Base-by-base conservation (phyloP, 1,140 invertebrate genomes). In the Conus ventricosus region DNA sequence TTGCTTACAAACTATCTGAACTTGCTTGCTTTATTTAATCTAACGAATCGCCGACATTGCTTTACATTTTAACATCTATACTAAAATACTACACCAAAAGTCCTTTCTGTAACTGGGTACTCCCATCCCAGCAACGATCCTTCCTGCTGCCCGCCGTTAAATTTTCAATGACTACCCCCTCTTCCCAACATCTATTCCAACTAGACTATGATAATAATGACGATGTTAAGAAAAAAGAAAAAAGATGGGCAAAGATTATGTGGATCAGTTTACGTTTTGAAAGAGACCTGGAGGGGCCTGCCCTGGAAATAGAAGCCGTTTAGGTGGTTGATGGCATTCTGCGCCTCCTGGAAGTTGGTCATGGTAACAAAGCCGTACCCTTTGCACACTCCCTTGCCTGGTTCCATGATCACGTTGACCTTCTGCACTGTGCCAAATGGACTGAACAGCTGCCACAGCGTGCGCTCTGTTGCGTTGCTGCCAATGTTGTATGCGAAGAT, bases 361-460 rank as follows among this genome's bases (percentile, higher is more conserved):
- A 96, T 96, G 39, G 95, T 96, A 10, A 96, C 95, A 92, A 96
- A 96, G 10, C 95, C 95, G 93, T 92, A 96, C 25, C 95, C 95
- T 91, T 95, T 96, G 87, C 94, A 93, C 75, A 93, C 88, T 82
- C 92, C 92, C 82, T 94, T 94, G 60, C 91, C 90, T 81, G 92
- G 92, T 76, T 95, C 94, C 86, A 94, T 90, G 23, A 96, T 94
- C 25, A 95, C 94, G 89, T 95, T 95, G 10, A 94, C 95, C 88
- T 95, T 95, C 63, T 93, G 91, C 6, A 96, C 94, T 11, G 93
- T 94, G 51, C 95, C 95, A 90, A 94, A 95, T 0, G 93, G 92
- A 15, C 93, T 92, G 90, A 96, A 96, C 88, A 96, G 86, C 51
- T 94, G 92, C 92, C 93, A 95, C 13, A 96, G 89, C 17, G 92